phyloP scores from a whole-genome alignment of 1,140 invertebrate genomes.

The Pseudomyrmex flavicornis region DNA sequence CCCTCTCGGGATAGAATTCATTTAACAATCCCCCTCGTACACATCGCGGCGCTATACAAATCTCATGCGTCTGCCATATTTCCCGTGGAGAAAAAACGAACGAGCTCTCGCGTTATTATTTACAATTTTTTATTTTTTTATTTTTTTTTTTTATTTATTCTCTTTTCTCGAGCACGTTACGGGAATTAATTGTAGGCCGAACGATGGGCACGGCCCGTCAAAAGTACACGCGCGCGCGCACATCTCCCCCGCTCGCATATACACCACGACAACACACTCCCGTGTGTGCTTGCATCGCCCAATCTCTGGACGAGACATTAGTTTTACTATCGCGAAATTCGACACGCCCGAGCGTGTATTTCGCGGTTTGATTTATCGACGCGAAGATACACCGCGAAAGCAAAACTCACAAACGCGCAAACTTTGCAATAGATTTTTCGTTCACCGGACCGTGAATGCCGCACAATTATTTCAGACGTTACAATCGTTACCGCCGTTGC shows the following conservation, averaged over 20 bases:
- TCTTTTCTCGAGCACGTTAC: constrained; percentile 1
- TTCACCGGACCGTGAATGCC: not conserved
- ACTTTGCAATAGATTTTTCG: not conserved
- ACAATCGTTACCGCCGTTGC: not conserved
- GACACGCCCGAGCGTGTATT: not conserved
- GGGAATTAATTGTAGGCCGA: constrained; percentile 57
- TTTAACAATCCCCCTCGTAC: constrained; percentile 44
- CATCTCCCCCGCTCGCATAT: too few species aligned
- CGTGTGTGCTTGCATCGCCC: not conserved
- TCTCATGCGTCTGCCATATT: constrained; percentile 12
- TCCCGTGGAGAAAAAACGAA: not conserved
- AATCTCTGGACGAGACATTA: constrained; percentile 45
- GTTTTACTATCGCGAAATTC: constrained; percentile 38
- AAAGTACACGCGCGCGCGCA: not conserved
- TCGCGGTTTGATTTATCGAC: constrained; percentile 9
- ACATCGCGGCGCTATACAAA: constrained; percentile 37
- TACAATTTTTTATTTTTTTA: constrained; percentile 44
- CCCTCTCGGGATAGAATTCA: constrained; percentile 29
- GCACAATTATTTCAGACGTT: constrained; percentile 17
- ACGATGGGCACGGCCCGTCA: constrained; percentile 32
- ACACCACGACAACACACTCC: too few species aligned
- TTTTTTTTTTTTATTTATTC: constrained; percentile 43
- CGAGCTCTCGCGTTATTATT: constrained; percentile 37
- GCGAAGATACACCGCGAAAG: constrained; percentile 24
- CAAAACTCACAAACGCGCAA: constrained; percentile 4